These are phyloP conservation scores for Rhopalosiphum padi DNA, from an alignment of 1,140 invertebrate genomes.

Conservation along the genomic window DNA sequence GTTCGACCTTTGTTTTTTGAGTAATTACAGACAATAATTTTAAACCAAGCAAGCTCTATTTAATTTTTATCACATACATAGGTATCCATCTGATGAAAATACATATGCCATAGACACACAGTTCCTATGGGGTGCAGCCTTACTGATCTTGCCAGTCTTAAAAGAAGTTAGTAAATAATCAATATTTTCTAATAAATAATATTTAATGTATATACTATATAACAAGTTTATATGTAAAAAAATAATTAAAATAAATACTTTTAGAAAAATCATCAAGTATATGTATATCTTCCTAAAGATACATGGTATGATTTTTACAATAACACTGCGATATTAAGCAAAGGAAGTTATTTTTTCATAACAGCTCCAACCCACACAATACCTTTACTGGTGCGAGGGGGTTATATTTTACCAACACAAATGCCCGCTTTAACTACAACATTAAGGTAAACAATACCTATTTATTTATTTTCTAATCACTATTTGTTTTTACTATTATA, in stretches of 20 bases:
- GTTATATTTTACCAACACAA: constrained; percentile 76
- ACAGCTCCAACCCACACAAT: constrained; percentile 71
- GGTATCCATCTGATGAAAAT: constrained; percentile 71
- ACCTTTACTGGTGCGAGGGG: constrained; percentile 75
- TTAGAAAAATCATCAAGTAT: constrained; percentile 61
- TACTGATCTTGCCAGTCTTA: constrained; percentile 81
- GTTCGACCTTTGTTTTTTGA: constrained; percentile 83
- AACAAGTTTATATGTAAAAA: background rate
- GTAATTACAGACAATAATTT: constrained; percentile 63
- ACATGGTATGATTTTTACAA: constrained; percentile 78
- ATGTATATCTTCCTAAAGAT: constrained; percentile 74
- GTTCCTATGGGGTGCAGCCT: constrained; percentile 80
- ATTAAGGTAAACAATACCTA: constrained; percentile 61
- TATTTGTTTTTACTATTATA: background rate
- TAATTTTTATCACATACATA: constrained; percentile 63
- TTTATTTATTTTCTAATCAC: background rate
- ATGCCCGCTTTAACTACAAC: constrained; percentile 72
- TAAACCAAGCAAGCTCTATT: background rate
- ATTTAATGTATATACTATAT: background rate
- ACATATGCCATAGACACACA: constrained; percentile 79
- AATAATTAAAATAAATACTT: background rate
- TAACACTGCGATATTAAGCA: constrained; percentile 65
- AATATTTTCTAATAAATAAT: background rate
- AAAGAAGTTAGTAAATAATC: constrained; percentile 66
- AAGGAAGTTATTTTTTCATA: constrained; percentile 66